Conservation (phyloP, 2,797 vertebrate genomes). For the Neosilurus hyrtlii region DNA sequence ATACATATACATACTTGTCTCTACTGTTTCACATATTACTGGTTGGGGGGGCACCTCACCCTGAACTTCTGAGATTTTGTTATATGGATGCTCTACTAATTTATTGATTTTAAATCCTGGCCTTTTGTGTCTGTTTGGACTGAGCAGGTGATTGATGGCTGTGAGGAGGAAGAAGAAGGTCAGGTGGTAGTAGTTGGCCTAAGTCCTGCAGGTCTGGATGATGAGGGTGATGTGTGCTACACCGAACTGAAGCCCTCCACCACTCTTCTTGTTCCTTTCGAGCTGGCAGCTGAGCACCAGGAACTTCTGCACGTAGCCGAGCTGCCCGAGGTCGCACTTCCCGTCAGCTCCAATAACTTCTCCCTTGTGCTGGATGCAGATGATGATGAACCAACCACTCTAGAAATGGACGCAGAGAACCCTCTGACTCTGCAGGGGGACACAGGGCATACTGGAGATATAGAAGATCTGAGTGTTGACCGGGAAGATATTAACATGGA, state of each 20-base stretch:
- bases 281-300: constrained; percentile 73
- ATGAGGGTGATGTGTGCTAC: constrained; percentile 63
- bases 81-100: background rate
- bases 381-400: constrained; percentile 64
- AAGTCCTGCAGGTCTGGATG: constrained; percentile 64
- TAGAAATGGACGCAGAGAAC: constrained; percentile 50
- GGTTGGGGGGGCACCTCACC: background rate
- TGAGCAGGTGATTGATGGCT: constrained; percentile 61
- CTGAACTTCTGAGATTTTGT: background rate
- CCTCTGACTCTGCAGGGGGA: constrained; percentile 51
- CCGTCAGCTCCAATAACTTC: constrained; percentile 74
- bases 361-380: constrained; percentile 86
- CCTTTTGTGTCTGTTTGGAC: background rate
- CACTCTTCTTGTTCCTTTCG: constrained; percentile 73
- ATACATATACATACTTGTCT: background rate
- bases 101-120: background rate
- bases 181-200: constrained; percentile 73
- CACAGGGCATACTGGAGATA: background rate
- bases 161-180: constrained; percentile 62
- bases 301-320: constrained; percentile 63
- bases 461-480: constrained; percentile 23
- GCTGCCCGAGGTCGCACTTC: constrained; percentile 64
- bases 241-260: constrained; percentile 74
- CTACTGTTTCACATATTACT: background rate
- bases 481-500: constrained; percentile 54